These are phyloP conservation scores for Enhydra lutris DNA, from an alignment of 2,113 vertebrate genomes.

Conservation along the genomic window DNA sequence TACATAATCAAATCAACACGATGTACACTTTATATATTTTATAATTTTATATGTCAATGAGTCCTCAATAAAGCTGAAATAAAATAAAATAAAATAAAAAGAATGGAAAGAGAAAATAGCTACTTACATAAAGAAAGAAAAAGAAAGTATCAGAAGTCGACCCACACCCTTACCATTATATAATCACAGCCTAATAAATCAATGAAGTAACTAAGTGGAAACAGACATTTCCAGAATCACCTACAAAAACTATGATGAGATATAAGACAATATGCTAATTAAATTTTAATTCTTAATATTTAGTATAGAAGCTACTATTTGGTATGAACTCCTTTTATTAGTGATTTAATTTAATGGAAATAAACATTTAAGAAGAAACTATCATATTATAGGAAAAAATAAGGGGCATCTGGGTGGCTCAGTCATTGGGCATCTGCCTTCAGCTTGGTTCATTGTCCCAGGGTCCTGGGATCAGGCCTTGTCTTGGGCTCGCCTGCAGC, in stretches of 20 bases:
- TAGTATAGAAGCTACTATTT: background rate
- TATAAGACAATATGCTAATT: background rate
- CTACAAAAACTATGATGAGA: background rate
- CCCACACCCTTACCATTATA: background rate
- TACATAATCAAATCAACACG: background rate
- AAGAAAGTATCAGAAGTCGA: background rate
- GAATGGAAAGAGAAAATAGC: background rate
- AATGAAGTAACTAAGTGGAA: background rate
- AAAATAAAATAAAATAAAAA: background rate
- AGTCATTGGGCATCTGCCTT: too few relatives aligned
- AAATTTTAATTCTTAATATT: background rate
- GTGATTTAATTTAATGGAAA: background rate
- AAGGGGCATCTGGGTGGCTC: too few relatives aligned
- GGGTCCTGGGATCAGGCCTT: too few relatives aligned
- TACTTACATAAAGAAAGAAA: background rate
- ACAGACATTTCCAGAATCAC: background rate
- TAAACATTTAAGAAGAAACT: background rate
- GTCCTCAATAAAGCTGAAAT: background rate
- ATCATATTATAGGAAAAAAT: background rate
- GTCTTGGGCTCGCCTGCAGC: too few relatives aligned
- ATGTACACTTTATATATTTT: background rate
- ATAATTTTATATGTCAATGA: background rate
- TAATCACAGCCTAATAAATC: background rate
- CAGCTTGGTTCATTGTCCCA: too few relatives aligned
- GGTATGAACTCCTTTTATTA: background rate